These are phyloP conservation scores for Halichoerus grypus DNA, from an alignment of 2,113 vertebrate genomes.

Conservation along the genomic window DNA sequence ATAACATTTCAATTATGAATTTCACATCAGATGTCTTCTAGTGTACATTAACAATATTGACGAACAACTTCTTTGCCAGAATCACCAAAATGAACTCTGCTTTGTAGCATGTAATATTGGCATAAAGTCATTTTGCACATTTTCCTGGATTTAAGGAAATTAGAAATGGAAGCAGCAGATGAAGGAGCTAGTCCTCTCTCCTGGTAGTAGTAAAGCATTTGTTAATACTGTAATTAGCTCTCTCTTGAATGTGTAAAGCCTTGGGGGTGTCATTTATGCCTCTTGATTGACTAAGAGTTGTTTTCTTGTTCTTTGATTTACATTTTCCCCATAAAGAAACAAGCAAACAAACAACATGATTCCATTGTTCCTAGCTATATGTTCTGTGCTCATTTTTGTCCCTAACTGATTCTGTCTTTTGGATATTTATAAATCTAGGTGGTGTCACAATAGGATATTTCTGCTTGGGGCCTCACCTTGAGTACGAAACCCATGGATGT, in stretches of 20 bases:
- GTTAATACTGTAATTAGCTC: neutral
- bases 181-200: slow-evolving; percentile 9
- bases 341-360: neutral
- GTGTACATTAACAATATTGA: slow-evolving; percentile 86
- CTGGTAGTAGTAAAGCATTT: neutral
- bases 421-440: slow-evolving; percentile 3
- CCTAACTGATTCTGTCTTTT: neutral
- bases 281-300: slow-evolving; percentile 6
- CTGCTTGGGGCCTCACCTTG: neutral
- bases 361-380: neutral
- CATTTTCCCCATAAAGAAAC: neutral
- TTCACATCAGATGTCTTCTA: slow-evolving; percentile 87
- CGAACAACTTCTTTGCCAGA: slow-evolving; percentile 84
- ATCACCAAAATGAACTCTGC: slow-evolving; percentile 77
- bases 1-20: slow-evolving; percentile 90
- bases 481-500: neutral
- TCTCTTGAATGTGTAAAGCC: neutral
- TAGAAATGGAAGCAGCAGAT: slow-evolving; percentile 22
- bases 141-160: slow-evolving; percentile 76
- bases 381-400: neutral
- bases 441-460: neutral
- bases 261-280: neutral
- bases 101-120: slow-evolving; percentile 70
- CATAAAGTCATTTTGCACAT: slow-evolving; percentile 58
- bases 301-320: slow-evolving; percentile 40